Conservation (phyloP, 2,888 invertebrate genomes). For the Suillia variegata region DNA sequence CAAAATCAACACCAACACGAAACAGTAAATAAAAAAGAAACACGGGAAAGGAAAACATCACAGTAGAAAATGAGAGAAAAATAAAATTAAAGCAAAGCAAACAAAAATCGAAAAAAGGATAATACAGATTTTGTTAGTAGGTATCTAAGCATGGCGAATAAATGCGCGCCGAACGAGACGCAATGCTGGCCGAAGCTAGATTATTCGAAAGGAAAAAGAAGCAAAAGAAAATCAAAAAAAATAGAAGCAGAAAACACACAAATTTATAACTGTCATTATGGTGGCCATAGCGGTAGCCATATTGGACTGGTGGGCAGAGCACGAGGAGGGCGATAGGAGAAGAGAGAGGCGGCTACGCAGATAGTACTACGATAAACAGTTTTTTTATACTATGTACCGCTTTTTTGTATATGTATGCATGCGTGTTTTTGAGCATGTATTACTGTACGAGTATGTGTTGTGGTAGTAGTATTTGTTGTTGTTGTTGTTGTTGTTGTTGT, state of each 20-base stretch:
- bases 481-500: constrained; percentile 2
- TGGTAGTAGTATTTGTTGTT: neutral
- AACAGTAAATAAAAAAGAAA: no score
- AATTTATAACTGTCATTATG: constrained; percentile 24
- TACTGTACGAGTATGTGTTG: neutral
- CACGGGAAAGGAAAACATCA: constrained; percentile 9
- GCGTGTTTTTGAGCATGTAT: neutral
- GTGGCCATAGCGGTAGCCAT: constrained; percentile 1
- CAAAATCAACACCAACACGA: constrained; percentile 20
- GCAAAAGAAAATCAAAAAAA: constrained; percentile 16
- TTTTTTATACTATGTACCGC: constrained; percentile 14
- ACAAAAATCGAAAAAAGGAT: constrained; percentile 19
- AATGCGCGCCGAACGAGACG: neutral
- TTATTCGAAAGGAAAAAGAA: neutral
- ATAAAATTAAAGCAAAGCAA: neutral
- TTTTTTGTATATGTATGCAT: constrained; percentile 1
- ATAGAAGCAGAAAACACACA: no score
- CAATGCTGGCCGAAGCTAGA: constrained; percentile 5
- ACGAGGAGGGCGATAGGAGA: no score
- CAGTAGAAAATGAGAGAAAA: constrained; percentile 6
- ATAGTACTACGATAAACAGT: constrained; percentile 22
- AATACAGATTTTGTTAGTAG: constrained; percentile 28
- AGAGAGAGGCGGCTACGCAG: no score
- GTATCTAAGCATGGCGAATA: neutral
- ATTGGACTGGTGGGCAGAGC: no score